phyloP scores from a whole-genome alignment of 2,888 invertebrate genomes.

The Geotrupes spiniger region DNA sequence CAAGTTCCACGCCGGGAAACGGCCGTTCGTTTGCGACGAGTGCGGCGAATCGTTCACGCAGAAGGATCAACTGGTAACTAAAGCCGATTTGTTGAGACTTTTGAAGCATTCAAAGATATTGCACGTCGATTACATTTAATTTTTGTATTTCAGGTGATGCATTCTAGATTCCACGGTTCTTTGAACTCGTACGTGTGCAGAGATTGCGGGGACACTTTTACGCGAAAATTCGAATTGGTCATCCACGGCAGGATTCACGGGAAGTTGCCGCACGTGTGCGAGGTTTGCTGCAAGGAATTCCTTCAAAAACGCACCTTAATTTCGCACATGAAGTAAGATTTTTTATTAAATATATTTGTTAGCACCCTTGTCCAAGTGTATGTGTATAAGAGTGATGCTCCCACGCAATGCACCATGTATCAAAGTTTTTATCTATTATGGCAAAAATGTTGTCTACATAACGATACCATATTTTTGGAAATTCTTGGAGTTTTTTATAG shows the following conservation, averaged over 20 bases:
- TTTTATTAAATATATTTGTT: too few relatives aligned
- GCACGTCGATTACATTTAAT: neutral
- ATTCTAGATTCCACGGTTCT: constrained; percentile 91
- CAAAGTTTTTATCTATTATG: too few relatives aligned
- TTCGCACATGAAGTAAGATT: constrained; percentile 70
- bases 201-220: constrained; percentile 84
- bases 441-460: too few relatives aligned
- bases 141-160: constrained; percentile 62
- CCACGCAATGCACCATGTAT: too few relatives aligned
- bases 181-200: constrained; percentile 92
- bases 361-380: too few relatives aligned
- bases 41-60: constrained; percentile 92
- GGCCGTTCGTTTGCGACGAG: constrained; percentile 81
- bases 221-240: constrained; percentile 81
- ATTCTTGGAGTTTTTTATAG: too few relatives aligned
- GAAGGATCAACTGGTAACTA: constrained; percentile 71
- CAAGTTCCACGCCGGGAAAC: constrained; percentile 82
- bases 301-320: constrained; percentile 78
- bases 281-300: constrained; percentile 81
- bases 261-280: constrained; percentile 75
- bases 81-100: neutral
- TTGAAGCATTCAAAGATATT: neutral
- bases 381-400: too few relatives aligned
- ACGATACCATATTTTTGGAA: too few relatives aligned
- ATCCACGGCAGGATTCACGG: constrained; percentile 82